Percentiles rank a stretch among this genome's conserved stretches.
These are phyloP conservation scores for Synanceia verrucosa DNA, from an alignment of 2,797 vertebrate species.

Conservation along the genomic window DNA sequence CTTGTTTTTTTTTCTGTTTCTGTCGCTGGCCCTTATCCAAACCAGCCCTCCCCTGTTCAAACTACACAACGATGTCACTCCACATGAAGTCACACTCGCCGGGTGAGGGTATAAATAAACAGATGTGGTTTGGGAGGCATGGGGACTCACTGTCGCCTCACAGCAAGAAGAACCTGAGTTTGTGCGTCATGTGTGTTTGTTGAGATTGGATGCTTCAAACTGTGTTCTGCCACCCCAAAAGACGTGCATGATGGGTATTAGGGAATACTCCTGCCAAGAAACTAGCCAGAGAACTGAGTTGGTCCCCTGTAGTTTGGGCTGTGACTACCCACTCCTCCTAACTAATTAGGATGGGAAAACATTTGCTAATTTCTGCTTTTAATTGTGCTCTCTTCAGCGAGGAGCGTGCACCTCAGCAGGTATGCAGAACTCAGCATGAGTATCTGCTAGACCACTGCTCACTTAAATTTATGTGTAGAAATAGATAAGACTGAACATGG, in stretches of 20 bases:
- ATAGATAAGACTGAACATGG: not conserved
- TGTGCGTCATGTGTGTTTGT: constrained; percentile 9
- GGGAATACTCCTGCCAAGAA: constrained; percentile 24
- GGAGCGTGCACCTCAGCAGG: not conserved
- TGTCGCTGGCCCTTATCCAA: constrained; percentile 40
- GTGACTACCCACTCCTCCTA: constrained; percentile 15
- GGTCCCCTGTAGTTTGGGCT: constrained; percentile 2
- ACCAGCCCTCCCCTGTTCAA: constrained; percentile 4
- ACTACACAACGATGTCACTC: constrained; percentile 39
- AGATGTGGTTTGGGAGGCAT: constrained; percentile 29
- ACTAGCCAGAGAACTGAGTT: constrained; percentile 5
- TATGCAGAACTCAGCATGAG: not conserved
- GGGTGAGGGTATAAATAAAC: constrained; percentile 62
- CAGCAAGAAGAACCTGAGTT: constrained; percentile 31
- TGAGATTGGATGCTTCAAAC: constrained; percentile 26
- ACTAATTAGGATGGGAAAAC: constrained; percentile 33
- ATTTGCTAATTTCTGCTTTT: constrained; percentile 21
- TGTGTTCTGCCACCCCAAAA: constrained; percentile 6
- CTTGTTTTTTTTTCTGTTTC: not conserved
- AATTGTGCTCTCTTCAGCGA: not conserved
- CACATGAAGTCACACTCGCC: constrained; percentile 59
- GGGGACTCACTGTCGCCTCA: constrained; percentile 25
- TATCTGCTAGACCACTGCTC: not conserved
- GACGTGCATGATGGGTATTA: constrained; percentile 3
- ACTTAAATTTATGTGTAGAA: not conserved